phyloP scores from a whole-genome alignment of 2,888 invertebrate genomes.

The Pterobdella sp. region DNA sequence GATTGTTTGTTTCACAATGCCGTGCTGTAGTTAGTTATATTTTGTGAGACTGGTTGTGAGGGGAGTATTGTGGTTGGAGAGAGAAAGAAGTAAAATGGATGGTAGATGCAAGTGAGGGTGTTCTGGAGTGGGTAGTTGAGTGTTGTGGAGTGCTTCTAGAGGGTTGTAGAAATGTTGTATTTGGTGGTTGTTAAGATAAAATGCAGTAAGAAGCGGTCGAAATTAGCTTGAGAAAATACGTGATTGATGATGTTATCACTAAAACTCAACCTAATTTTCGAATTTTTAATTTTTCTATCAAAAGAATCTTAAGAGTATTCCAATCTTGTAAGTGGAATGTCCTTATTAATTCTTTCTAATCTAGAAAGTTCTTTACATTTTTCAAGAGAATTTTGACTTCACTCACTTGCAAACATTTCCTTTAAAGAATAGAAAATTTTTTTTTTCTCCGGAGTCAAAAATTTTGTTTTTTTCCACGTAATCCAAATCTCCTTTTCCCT shows the following conservation, averaged over 20 bases:
- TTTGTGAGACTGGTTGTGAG: neutral
- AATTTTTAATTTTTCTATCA: too few species aligned
- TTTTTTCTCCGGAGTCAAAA: constrained; percentile 6
- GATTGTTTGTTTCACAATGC: too few species aligned
- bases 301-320: too few species aligned
- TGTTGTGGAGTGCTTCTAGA: neutral
- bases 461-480: neutral
- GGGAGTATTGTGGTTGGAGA: neutral
- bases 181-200: neutral
- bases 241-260: too few species aligned
- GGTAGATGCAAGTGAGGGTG: too few species aligned
- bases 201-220: too few species aligned
- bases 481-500: neutral
- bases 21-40: too few species aligned
- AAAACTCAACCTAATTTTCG: too few species aligned
- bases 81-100: neutral
- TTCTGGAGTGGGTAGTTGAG: neutral
- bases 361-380: neutral
- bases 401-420: neutral
- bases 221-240: too few species aligned
- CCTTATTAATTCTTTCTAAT: too few species aligned
- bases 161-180: neutral
- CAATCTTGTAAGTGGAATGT: too few species aligned
- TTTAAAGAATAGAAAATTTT: neutral
- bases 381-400: neutral